These are phyloP conservation scores for Drosophila antonietae DNA, from an alignment of 2,888 invertebrate genomes.

Conservation along the genomic window DNA sequence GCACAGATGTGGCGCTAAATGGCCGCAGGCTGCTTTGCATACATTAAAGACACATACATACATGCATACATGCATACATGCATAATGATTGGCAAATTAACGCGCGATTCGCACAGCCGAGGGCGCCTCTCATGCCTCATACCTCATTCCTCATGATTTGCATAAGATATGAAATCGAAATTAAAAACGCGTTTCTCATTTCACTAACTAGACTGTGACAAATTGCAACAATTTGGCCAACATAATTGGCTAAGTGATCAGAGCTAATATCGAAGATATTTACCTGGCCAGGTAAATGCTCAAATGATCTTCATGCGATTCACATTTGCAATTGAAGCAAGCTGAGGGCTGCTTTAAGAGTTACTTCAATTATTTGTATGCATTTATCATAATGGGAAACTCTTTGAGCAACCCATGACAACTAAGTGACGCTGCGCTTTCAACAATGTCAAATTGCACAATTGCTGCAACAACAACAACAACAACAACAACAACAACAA, in stretches of 20 bases:
- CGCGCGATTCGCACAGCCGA: constrained; percentile 1
- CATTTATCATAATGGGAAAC: background rate
- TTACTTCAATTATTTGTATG: too few relatives aligned
- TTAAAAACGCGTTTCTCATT: constrained; percentile 49
- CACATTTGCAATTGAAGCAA: background rate
- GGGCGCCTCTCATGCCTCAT: too few relatives aligned
- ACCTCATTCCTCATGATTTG: constrained; percentile 21
- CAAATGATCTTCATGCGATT: background rate
- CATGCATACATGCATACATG: background rate
- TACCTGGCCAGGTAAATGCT: background rate
- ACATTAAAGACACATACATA: constrained; percentile 7
- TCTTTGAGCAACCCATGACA: constrained; percentile 9
- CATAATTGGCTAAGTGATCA: constrained; percentile 1
- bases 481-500: constrained; percentile 26
- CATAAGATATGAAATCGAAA: constrained; percentile 40
- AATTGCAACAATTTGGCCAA: constrained; percentile 17
- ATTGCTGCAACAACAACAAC: constrained; percentile 36
- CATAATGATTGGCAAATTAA: constrained; percentile 40
- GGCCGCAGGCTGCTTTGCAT: constrained; percentile 10
- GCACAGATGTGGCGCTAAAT: background rate
- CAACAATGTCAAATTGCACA: constrained; percentile 63
- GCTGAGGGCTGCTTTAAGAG: background rate
- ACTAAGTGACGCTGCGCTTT: constrained; percentile 49
- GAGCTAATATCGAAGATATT: background rate
- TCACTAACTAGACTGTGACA: constrained; percentile 40